phyloP scores from a whole-genome alignment of 1,140 invertebrate genomes.

The Macrotrachela quadricornifera region DNA sequence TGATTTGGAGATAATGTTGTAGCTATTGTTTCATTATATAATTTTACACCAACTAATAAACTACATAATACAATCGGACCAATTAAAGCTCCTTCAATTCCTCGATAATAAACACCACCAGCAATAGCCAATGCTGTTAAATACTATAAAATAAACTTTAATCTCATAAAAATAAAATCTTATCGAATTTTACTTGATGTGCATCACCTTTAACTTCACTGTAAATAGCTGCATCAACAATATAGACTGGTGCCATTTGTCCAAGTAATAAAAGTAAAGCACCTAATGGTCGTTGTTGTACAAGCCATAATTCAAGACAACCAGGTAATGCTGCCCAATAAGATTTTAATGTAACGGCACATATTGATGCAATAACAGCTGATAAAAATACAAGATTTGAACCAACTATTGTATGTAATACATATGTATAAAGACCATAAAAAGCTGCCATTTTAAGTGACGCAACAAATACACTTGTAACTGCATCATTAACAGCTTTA shows the following conservation, averaged over 20 bases:
- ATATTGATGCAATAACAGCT: conserved; percentile 63
- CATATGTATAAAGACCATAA: conserved; percentile 91
- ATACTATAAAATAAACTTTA: no score
- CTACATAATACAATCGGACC: conserved; percentile 77
- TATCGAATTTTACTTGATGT: no score
- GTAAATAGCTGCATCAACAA: conserved; percentile 77
- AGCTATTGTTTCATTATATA: no score
- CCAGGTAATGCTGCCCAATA: conserved; percentile 83
- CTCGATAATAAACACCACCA: conserved; percentile 89
- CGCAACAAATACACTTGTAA: conserved; percentile 53
- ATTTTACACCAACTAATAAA: no score
- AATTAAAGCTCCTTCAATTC: conserved; percentile 81
- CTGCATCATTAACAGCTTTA: neutral
- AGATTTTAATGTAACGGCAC: conserved; percentile 69
- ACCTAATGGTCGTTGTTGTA: conserved; percentile 48
- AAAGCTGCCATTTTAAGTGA: conserved; percentile 89
- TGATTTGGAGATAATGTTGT: no score
- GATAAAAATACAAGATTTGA: conserved; percentile 72
- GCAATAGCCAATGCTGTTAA: conserved; percentile 88
- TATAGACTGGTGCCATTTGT: conserved; percentile 58
- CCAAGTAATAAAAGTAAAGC: conserved; percentile 54
- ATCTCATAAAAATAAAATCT: no score
- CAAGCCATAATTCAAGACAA: conserved; percentile 72
- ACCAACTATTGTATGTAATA: conserved; percentile 79
- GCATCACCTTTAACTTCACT: conserved; percentile 66